Evolutionary conservation across 2,888 invertebrate genomes (phyloP).

Genomic region (Leptopterna dolabrata): DNA sequence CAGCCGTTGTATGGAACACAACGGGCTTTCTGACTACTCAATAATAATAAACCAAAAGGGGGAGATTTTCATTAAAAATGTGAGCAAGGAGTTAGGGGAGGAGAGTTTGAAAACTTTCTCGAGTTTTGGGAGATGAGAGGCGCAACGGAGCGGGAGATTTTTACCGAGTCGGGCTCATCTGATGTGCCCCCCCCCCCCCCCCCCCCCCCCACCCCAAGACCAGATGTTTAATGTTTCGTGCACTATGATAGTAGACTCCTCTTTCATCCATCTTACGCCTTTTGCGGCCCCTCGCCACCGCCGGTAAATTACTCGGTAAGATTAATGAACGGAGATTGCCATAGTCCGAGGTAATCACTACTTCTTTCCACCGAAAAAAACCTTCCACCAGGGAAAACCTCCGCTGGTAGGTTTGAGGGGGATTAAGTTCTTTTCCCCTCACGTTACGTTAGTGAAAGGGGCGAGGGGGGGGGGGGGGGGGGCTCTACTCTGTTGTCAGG

Average conservation of each 20-base stretch:
- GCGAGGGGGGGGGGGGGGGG: too few species aligned
- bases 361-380: not conserved
- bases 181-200: not conserved
- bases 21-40: not conserved
- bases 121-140: not conserved
- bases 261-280: slow-evolving; percentile 16
- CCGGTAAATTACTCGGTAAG: slow-evolving; percentile 20
- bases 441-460: too few species aligned
- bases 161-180: not conserved
- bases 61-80: not conserved
- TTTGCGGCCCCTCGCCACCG: not conserved
- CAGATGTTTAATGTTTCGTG: slow-evolving; percentile 26
- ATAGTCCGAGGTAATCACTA: slow-evolving; percentile 29
- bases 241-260: slow-evolving; percentile 10
- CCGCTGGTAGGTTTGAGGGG: not conserved
- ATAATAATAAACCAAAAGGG: not conserved
- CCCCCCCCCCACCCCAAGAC: not conserved
- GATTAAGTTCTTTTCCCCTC: not conserved
- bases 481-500: too few species aligned
- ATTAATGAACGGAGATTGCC: slow-evolving; percentile 24
- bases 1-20: not conserved
- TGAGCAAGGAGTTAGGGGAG: not conserved
- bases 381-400: not conserved
- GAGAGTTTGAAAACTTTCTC: slow-evolving; percentile 14
- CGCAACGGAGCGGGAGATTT: not conserved